A percentile compares a stretch with the other conserved stretches of the same genome.
Conservation (phyloP, 2,888 invertebrate genomes). For the Drosophila histrio region DNA sequence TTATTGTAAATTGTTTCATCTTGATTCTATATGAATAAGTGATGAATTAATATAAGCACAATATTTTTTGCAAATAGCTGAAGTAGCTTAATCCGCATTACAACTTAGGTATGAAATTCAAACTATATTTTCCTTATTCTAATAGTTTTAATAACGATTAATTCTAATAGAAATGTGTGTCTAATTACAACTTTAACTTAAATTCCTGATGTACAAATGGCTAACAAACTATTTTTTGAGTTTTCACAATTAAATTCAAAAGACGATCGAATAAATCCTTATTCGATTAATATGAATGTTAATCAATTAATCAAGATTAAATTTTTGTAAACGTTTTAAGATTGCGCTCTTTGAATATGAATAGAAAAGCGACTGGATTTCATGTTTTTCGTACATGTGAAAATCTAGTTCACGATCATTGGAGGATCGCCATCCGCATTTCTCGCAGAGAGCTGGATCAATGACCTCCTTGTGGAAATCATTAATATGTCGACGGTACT, state of each 20-base stretch:
- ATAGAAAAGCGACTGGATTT: conserved; percentile 11
- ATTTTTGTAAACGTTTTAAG: neutral
- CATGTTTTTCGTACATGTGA: conserved; percentile 10
- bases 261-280: too few species aligned
- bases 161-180: neutral
- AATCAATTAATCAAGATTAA: neutral
- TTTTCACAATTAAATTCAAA: too few species aligned
- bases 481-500: conserved; percentile 11
- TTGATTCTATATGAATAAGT: too few species aligned
- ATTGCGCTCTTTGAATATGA: conserved; percentile 4
- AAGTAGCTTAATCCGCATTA: too few species aligned
- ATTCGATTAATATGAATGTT: neutral
- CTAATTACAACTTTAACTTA: neutral
- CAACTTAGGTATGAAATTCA: too few species aligned
- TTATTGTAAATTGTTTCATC: too few species aligned
- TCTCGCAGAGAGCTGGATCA: conserved; percentile 15
- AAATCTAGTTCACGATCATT: conserved; percentile 3
- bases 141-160: neutral
- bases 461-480: neutral
- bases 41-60: too few species aligned
- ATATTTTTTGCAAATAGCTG: too few species aligned
- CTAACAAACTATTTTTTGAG: too few species aligned
- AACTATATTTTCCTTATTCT: too few species aligned
- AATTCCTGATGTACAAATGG: neutral
- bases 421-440: conserved; percentile 20